phyloP scores from a whole-genome alignment of 2,888 invertebrate genomes.

The Sphaerophoria taeniata region DNA sequence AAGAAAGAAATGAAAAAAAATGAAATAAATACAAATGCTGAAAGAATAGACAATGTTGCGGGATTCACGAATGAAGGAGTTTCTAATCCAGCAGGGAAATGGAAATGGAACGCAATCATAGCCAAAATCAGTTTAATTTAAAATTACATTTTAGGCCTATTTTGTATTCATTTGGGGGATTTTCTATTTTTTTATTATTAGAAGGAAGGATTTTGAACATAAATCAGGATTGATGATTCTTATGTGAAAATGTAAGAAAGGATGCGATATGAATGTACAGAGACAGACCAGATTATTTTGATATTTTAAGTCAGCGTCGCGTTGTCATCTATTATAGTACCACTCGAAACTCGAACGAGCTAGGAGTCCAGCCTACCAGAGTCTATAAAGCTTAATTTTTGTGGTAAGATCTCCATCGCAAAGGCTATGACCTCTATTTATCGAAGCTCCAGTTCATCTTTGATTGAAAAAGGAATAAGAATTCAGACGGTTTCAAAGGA shows the following conservation, averaged over 20 bases:
- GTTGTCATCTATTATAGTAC: too few species aligned
- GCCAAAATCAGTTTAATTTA: slow-evolving; percentile 69
- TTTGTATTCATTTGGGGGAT: background rate
- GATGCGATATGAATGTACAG: too few species aligned
- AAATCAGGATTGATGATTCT: slow-evolving; percentile 66
- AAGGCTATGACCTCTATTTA: too few species aligned
- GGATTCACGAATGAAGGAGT: slow-evolving; percentile 30
- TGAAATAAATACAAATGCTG: background rate
- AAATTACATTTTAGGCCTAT: slow-evolving; percentile 47
- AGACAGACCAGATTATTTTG: too few species aligned
- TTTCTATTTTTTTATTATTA: background rate
- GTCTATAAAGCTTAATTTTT: too few species aligned
- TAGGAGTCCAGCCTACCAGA: too few species aligned
- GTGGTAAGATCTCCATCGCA: too few species aligned
- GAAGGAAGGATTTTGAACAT: slow-evolving; percentile 47
- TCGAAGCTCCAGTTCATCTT: too few species aligned
- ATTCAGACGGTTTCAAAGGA: too few species aligned
- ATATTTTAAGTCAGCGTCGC: too few species aligned
- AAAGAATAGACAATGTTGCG: slow-evolving; percentile 14
- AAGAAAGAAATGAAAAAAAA: slow-evolving; percentile 39
- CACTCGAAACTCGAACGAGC: too few species aligned
- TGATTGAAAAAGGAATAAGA: too few species aligned
- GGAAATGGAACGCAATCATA: slow-evolving; percentile 59
- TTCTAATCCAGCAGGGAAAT: slow-evolving; percentile 64
- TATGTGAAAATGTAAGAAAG: slow-evolving; percentile 21